Evolutionary conservation across 2,113 vertebrate species (phyloP).

Genomic region (Uria lomvia): DNA sequence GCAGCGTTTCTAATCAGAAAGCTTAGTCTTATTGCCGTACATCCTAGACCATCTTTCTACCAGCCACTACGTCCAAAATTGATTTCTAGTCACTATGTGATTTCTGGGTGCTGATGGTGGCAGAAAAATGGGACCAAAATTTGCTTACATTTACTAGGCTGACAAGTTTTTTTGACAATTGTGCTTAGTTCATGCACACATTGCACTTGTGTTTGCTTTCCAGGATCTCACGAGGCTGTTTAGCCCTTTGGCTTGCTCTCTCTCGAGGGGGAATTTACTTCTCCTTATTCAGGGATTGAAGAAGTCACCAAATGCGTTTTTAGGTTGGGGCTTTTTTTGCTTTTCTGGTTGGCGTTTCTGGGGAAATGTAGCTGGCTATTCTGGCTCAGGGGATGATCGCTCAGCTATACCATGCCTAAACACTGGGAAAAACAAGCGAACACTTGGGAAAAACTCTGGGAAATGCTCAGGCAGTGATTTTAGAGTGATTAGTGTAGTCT

Average conservation of each 20-base stretch:
- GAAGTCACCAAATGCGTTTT: not conserved
- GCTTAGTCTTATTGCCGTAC: not conserved
- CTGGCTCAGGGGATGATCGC: not conserved
- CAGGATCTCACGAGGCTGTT: not conserved
- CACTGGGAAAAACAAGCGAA: not conserved
- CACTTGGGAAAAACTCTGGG: not conserved
- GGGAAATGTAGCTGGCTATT: not conserved
- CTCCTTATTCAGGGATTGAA: not conserved
- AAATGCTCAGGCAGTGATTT: not conserved
- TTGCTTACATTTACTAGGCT: not conserved
- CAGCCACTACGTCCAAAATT: not conserved
- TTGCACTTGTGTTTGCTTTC: not conserved
- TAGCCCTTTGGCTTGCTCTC: not conserved
- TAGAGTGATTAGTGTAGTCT: not conserved
- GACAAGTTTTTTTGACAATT: not conserved
- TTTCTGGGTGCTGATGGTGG: not conserved
- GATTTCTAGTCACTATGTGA: not conserved
- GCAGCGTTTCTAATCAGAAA: not conserved
- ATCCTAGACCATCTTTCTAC: not conserved
- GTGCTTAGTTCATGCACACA: not conserved
- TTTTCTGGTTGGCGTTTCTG: not conserved
- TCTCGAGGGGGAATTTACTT: not conserved
- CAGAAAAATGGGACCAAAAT: not conserved
- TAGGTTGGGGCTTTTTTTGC: not conserved
- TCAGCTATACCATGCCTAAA: not conserved